Conservation (phyloP, 2,888 invertebrate genomes). For the Ophion obscuratus region DNA sequence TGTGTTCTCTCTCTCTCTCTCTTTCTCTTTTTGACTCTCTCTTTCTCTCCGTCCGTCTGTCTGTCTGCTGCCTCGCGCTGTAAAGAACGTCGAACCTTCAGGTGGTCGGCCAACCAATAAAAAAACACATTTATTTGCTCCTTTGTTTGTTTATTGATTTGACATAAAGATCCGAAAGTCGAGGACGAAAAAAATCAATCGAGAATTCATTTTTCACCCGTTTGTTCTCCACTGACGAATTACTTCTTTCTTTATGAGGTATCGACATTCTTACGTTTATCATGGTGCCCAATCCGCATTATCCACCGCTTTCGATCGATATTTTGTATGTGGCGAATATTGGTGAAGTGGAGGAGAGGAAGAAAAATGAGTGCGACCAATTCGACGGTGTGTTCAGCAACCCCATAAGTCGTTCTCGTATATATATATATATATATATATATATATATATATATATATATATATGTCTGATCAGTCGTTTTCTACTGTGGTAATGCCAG, state of each 20-base stretch:
- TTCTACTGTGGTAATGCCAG: constrained; percentile 67
- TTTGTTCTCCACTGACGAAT: background rate
- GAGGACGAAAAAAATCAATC: too few species aligned
- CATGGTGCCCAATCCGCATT: background rate
- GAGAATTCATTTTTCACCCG: background rate
- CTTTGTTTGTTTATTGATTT: too few species aligned
- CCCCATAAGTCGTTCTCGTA: background rate
- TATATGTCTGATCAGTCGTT: constrained; percentile 46
- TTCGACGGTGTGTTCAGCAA: constrained; percentile 42
- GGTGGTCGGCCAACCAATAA: background rate
- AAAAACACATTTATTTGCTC: too few species aligned
- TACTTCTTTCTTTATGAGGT: background rate
- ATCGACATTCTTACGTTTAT: background rate
- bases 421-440: background rate
- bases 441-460: background rate
- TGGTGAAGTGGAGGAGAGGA: background rate
- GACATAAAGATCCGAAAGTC: too few species aligned
- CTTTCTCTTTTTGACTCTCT: too few species aligned
- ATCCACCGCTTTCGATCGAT: too few species aligned
- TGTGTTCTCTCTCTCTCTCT: background rate
- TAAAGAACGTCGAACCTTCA: background rate
- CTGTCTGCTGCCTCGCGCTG: too few species aligned
- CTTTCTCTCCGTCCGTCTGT: too few species aligned
- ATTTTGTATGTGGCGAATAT: background rate
- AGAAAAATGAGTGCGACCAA: constrained; percentile 8